Conservation (phyloP, 1,140 invertebrate genomes). For the Notospermus geniculatus region DNA sequence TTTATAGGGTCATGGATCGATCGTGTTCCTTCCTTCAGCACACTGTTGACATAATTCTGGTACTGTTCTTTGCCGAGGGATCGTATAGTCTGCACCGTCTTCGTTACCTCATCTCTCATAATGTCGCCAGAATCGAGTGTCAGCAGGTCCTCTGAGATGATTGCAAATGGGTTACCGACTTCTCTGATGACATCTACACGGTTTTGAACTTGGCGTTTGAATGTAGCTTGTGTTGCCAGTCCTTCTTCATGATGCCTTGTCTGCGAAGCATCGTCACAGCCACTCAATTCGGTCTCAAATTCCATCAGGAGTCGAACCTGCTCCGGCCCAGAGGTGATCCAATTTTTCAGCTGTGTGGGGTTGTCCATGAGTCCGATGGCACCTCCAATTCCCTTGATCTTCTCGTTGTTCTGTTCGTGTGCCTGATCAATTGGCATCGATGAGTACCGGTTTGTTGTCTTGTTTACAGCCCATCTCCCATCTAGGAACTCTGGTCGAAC, state of each 20-base stretch:
- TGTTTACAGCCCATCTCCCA: slow-evolving; percentile 22
- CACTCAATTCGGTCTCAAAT: slow-evolving; percentile 18
- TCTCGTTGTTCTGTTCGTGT: slow-evolving; percentile 32
- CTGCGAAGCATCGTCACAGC: slow-evolving; percentile 11
- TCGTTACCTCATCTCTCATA: too few relatives aligned
- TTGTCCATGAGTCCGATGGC: slow-evolving; percentile 28
- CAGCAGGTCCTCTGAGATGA: slow-evolving; percentile 3
- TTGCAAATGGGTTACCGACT: slow-evolving; percentile 21
- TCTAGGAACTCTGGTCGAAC: slow-evolving; percentile 13
- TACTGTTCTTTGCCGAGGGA: too few relatives aligned
- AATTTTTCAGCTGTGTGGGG: slow-evolving; percentile 5
- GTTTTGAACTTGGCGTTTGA: slow-evolving; percentile 11
- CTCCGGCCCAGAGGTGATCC: slow-evolving; percentile 17
- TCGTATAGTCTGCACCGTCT: too few relatives aligned
- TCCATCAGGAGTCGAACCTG: slow-evolving; percentile 12
- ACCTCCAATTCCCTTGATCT: slow-evolving; percentile 31
- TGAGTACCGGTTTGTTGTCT: slow-evolving; percentile 26
- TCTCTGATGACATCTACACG: neutral
- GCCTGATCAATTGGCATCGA: slow-evolving; percentile 32
- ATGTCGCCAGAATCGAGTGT: slow-evolving; percentile 7
- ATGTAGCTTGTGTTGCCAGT: slow-evolving; percentile 9
- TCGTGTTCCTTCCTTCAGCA: too few relatives aligned
- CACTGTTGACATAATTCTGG: too few relatives aligned
- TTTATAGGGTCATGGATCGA: too few relatives aligned
- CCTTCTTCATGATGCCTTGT: slow-evolving; percentile 19